Evolutionary conservation across 1,140 invertebrate genomes (phyloP).

Genomic region (Drosophila hydei): DNA sequence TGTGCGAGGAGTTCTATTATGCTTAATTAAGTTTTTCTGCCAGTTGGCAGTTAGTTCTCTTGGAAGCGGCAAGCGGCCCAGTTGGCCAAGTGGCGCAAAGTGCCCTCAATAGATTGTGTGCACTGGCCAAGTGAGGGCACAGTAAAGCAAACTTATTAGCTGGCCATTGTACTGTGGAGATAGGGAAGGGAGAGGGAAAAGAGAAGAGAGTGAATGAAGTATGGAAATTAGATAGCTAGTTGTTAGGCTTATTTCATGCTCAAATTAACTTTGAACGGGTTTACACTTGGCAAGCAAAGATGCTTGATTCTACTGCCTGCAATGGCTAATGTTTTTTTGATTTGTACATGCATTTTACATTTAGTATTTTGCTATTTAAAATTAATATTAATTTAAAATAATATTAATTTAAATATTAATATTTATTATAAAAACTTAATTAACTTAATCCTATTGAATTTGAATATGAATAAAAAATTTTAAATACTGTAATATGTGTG

Average conservation of each 20-base stretch:
- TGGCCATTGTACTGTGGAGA: slow-evolving; percentile 35
- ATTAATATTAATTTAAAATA: too few species aligned
- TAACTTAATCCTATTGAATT: too few species aligned
- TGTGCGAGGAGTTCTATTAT: slow-evolving; percentile 60
- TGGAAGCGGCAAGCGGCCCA: slow-evolving; percentile 15
- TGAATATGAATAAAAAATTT: too few species aligned
- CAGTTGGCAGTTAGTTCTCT: slow-evolving; percentile 44
- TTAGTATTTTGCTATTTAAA: too few species aligned
- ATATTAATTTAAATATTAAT: too few species aligned
- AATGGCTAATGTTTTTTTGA: neutral
- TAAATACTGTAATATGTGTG: too few species aligned
- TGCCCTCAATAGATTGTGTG: slow-evolving; percentile 37
- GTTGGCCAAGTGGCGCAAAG: slow-evolving; percentile 33
- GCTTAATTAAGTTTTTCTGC: slow-evolving; percentile 74
- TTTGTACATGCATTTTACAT: too few species aligned
- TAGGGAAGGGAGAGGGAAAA: too few species aligned
- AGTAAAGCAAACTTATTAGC: slow-evolving; percentile 46
- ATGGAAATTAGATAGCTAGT: neutral
- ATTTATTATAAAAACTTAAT: too few species aligned
- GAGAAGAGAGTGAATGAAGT: neutral
- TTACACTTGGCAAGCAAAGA: too few species aligned
- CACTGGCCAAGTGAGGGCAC: neutral
- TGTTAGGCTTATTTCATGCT: neutral
- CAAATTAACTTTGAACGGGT: neutral
- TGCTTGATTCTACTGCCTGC: too few species aligned